A percentile compares a stretch with the other conserved stretches of the same genome.
Conservation (phyloP, 2,888 invertebrate genomes). For the Agapetus fuscipes region DNA sequence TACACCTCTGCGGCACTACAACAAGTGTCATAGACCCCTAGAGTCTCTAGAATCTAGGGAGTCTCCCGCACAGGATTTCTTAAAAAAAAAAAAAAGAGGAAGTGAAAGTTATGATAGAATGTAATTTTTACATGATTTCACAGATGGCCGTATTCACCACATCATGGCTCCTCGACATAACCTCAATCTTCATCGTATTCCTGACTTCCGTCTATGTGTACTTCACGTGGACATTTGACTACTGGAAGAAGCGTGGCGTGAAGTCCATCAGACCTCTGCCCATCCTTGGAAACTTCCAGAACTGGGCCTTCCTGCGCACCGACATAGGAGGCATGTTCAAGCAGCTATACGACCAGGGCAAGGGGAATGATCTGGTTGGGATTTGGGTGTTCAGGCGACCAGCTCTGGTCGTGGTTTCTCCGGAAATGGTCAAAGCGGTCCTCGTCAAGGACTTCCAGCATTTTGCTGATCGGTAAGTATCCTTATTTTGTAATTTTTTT, state of each 20-base stretch:
- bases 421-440: slow-evolving; percentile 25
- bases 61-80: too few species aligned
- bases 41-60: too few species aligned
- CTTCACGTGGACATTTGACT: slow-evolving; percentile 24
- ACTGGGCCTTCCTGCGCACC: slow-evolving; percentile 17
- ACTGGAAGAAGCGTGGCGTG: slow-evolving; percentile 29
- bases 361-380: slow-evolving; percentile 16
- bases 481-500: too few species aligned
- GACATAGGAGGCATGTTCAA: slow-evolving; percentile 19
- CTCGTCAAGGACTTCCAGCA: slow-evolving; percentile 26
- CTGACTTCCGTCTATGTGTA: slow-evolving; percentile 10
- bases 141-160: slow-evolving; percentile 1
- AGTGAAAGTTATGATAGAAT: too few species aligned
- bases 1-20: too few species aligned
- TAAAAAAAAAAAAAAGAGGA: too few species aligned
- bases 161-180: slow-evolving; percentile 4
- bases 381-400: slow-evolving; percentile 26
- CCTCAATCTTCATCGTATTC: neutral
- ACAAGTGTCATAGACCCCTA: too few species aligned
- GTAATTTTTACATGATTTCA: slow-evolving; percentile 1
- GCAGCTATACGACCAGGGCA: slow-evolving; percentile 17
- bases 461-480: slow-evolving; percentile 26
- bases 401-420: slow-evolving; percentile 24
- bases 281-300: slow-evolving; percentile 27
- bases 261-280: slow-evolving; percentile 25